Conservation (phyloP, 2,113 vertebrate genomes). For the Myrmophylax atrothorax region DNA sequence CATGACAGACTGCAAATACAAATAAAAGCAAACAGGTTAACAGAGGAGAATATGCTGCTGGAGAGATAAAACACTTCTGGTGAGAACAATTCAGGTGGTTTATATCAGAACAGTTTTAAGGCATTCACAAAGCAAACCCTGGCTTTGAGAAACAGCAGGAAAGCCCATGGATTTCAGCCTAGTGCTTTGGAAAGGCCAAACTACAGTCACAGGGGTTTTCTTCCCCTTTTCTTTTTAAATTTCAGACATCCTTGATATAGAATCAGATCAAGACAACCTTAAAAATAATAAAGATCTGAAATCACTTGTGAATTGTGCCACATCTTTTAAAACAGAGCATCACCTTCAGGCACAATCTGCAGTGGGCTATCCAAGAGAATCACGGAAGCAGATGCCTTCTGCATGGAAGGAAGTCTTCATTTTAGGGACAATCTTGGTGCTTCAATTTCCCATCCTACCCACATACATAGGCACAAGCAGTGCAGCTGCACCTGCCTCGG, state of each 20-base stretch:
- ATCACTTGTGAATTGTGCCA: not conserved
- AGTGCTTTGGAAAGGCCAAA: not conserved
- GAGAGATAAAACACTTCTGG: slow-evolving; percentile 56
- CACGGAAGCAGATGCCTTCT: not conserved
- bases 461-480: not conserved
- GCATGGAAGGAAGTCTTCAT: not conserved
- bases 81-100: slow-evolving; percentile 8
- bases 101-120: not conserved
- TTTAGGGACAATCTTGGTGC: not conserved
- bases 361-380: not conserved
- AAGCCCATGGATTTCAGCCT: not conserved
- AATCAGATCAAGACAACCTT: not conserved
- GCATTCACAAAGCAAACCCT: not conserved
- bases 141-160: not conserved
- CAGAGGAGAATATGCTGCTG: slow-evolving; percentile 35
- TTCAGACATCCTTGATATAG: not conserved
- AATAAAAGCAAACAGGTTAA: slow-evolving; percentile 81
- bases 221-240: not conserved
- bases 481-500: not conserved
- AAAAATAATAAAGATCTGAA: not conserved
- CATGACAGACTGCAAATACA: slow-evolving; percentile 81
- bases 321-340: not conserved
- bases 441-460: not conserved
- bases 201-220: not conserved
- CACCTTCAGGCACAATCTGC: not conserved